Conservation (phyloP, 2,888 invertebrate species). For the Prosapia bicincta region DNA sequence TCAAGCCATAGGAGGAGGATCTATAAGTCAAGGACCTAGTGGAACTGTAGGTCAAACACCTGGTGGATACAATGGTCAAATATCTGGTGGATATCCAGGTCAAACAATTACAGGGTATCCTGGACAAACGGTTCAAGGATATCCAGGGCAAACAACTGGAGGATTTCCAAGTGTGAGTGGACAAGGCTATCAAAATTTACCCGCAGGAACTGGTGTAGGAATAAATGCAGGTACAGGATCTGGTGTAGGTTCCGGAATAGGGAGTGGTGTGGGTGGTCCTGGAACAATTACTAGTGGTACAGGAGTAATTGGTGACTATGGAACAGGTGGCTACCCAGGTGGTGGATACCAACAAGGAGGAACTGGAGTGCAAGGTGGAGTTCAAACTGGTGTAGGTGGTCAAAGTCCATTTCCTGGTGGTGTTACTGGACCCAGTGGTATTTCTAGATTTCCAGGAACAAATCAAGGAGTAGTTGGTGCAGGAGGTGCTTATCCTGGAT, state of each 20-base stretch:
- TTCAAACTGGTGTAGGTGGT: constrained; percentile 22
- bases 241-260: too few relatives aligned
- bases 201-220: constrained; percentile 31
- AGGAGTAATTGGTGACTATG: too few relatives aligned
- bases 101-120: constrained; percentile 8
- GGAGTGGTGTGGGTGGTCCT: constrained; percentile 34
- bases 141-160: constrained; percentile 24
- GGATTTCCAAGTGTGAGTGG: constrained; percentile 8
- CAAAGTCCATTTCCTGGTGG: constrained; percentile 19
- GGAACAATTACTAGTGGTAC: constrained; percentile 18
- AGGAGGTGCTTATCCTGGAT: constrained; percentile 19
- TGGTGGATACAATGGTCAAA: constrained; percentile 32
- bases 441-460: constrained; percentile 24
- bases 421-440: constrained; percentile 12
- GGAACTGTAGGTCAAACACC: constrained; percentile 6
- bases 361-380: not conserved
- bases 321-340: constrained; percentile 7
- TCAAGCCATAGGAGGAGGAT: constrained; percentile 26
- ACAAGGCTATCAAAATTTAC: constrained; percentile 29
- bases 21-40: constrained; percentile 31
- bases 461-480: constrained; percentile 25
- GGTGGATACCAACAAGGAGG: constrained; percentile 22
- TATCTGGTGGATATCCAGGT: constrained; percentile 21
- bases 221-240: constrained; percentile 10
- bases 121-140: constrained; percentile 14